Base-by-base conservation (phyloP, 2,888 invertebrate species). In the Blastobasis lacticolella region DNA sequence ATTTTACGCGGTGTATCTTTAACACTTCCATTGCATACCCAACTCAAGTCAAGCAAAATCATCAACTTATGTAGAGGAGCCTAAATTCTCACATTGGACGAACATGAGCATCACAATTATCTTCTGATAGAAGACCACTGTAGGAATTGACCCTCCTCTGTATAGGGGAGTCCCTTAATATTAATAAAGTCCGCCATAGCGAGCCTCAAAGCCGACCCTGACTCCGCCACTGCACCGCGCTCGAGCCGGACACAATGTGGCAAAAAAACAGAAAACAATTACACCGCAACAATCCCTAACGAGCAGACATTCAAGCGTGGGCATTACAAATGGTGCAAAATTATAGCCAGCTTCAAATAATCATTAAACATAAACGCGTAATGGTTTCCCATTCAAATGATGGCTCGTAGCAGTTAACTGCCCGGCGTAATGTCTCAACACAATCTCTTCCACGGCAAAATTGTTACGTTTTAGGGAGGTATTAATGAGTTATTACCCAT, bases 281-380 rank as follows among this genome's bases (percentile, higher is more conserved):
- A 71, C 64, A 71, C 67, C 67, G 57, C 67, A 68, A 66, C 71
- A 70, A 72, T 70, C 66, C 75, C 62, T 78, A 81, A 81, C 73
- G 75, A 77, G 62, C 74, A 72, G 72, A 69, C 73, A 70, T 73
- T 73, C 61, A 61, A 64, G 64, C 58, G 63, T 56, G 63, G 64
- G 69, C 72, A 81, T 79, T 76, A 78, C 75, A 69, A 82, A 81
- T 74, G 76, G 73, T 67, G 66, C 69, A 75, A 78, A 80, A 81
- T 85, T 83, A 85, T 78, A 78, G 76, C 75, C 66, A 74, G 76
- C 76, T 83, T 80, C 76, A 81, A 84, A 84, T 81, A 81, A 84
- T 78, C 81, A 83, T 85, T 83, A 84, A 81, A 82, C 80, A 81
- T 83, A 83, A 86, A 82, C 78, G 77, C 72, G 73, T 78, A 85